Evolutionary conservation across 2,888 invertebrate genomes (phyloP), one percentile per base, ranked within the genome.

Genomic region (Stegophylla sp.): DNA sequence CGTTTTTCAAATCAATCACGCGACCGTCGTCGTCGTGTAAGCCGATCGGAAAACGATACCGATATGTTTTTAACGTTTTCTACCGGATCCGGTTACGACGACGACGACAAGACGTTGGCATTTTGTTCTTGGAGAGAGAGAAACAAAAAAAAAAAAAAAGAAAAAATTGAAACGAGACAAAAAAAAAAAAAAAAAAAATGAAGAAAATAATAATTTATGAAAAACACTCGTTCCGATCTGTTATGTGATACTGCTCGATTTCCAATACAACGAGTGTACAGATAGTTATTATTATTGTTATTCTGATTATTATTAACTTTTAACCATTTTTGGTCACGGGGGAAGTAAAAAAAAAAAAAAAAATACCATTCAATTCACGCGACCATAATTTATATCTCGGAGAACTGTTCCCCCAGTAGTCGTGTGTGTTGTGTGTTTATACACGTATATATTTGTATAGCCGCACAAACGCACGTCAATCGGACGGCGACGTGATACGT

Each of bases 301-400:
- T n/a, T n/a, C n/a, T n/a, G n/a, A n/a, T n/a, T n/a, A n/a, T 51
- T 43, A 66, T 66, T 17, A 67, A 28, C 67, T 48, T 12, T 28
- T n/a, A n/a, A 12, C 51, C 5, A 20, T 34, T 51, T 63, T 34
- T 9, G 20, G 34, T 34, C 12, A 48, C 23, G 15, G 26, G 2
- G n/a, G n/a, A n/a, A n/a, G n/a, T n/a, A 34, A 43, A 20, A 71
- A 13, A 17, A 17, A 45, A 26, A 28, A 61, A 34, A 17, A 61
- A 15, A 28, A 41, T 2, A 26, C 7, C 17, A 20, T 63, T 51
- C 34, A 17, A 48, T 74, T 63, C 51, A 63, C 9, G 17, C 12
- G 43, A 34, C 23, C 9, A 69, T 64, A 67, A 67, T 63, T 61
- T 63, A 51, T 63, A 4, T 34, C 34, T 26, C n/a, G 7, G 28